These are phyloP conservation scores for Loriculus beryllinus DNA, from an alignment of 2,797 vertebrate genomes.

Conservation along the genomic window DNA sequence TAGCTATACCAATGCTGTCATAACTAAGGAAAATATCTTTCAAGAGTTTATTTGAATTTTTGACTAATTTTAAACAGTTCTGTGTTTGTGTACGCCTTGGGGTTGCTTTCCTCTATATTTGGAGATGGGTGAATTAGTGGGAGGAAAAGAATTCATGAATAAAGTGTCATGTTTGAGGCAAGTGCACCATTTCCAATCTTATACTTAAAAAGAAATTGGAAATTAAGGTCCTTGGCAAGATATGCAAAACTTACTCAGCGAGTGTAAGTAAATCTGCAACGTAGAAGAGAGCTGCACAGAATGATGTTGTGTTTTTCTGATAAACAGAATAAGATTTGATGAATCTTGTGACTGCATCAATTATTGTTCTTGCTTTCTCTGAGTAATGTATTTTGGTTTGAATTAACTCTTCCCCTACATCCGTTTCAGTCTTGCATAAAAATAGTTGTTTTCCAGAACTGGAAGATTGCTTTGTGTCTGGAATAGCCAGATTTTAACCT, in stretches of 20 bases:
- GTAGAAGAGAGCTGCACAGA: not conserved
- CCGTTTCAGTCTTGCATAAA: not conserved
- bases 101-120: not conserved
- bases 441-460: not conserved
- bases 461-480: not conserved
- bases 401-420: not conserved
- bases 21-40: not conserved
- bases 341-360: not conserved
- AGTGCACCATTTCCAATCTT: slow-evolving; percentile 2
- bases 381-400: not conserved
- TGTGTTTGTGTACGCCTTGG: not conserved
- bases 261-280: not conserved
- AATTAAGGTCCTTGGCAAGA: slow-evolving; percentile 1
- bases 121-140: not conserved
- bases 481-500: not conserved
- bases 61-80: not conserved
- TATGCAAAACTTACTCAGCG: not conserved
- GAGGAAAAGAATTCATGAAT: not conserved
- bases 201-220: slow-evolving; percentile 2
- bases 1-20: not conserved
- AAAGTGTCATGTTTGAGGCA: not conserved
- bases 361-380: not conserved
- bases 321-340: not conserved
- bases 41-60: not conserved
- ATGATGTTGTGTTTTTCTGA: not conserved